phyloP scores from a whole-genome alignment of 30 jellyfish, hydroid and myxozoan genomes.

The Aurelia coerulea region DNA sequence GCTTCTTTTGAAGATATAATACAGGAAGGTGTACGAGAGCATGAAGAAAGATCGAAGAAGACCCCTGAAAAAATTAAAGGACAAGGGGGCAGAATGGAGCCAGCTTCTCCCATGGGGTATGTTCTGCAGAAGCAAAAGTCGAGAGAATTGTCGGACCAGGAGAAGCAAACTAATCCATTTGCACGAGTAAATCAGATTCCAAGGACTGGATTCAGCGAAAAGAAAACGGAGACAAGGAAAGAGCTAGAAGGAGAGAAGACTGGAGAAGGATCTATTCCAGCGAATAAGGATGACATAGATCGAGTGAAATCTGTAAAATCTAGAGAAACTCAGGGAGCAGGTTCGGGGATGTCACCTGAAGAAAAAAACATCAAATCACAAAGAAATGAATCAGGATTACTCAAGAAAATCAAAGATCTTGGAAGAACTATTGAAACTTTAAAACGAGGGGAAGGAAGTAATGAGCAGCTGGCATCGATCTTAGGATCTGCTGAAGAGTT shows the following conservation, averaged over 20 bases:
- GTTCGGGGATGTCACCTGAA: neutral
- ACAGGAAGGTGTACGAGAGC: slow-evolving; percentile 19
- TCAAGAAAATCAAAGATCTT: slow-evolving; percentile 25
- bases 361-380: neutral
- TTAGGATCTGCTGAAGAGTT: neutral
- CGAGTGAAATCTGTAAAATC: neutral
- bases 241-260: neutral
- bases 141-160: neutral
- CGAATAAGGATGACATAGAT: neutral
- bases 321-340: neutral
- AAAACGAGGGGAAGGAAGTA: neutral
- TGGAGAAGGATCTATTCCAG: neutral
- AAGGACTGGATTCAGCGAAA: neutral
- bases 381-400: slow-evolving; percentile 1
- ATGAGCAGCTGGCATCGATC: too few species aligned
- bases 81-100: neutral
- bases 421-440: slow-evolving; percentile 1
- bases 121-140: too few species aligned
- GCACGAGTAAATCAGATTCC: slow-evolving; percentile 14
- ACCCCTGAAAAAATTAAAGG: neutral
- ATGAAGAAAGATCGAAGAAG: neutral
- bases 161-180: slow-evolving; percentile 20
- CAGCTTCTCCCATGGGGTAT: neutral
- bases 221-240: neutral
- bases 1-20: slow-evolving; percentile 25